These are phyloP conservation scores for Lanistes nyassanus DNA, from an alignment of 1,140 invertebrate species.

Conservation along the genomic window DNA sequence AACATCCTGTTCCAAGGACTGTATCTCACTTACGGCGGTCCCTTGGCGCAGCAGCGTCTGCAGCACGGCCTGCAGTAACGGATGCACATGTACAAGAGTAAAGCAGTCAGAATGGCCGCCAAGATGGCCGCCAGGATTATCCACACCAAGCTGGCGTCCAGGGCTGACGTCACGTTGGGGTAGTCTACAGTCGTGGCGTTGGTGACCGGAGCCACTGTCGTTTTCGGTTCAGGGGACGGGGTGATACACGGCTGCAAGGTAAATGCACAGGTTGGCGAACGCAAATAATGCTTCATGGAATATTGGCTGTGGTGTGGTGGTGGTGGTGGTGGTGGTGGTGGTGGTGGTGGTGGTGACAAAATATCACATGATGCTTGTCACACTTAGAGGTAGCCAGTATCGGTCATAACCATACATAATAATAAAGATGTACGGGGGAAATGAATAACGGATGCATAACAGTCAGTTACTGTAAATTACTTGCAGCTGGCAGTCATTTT, in stretches of 20 bases:
- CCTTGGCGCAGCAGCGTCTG: not conserved
- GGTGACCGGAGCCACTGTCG: not conserved
- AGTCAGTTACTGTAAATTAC: too few relatives aligned
- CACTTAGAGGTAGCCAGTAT: too few relatives aligned
- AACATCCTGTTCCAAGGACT: too few relatives aligned
- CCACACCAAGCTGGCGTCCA: constrained; percentile 22
- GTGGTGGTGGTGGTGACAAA: not conserved
- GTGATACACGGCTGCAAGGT: not conserved
- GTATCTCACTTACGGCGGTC: not conserved
- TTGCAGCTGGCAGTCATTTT: too few relatives aligned
- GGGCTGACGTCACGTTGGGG: not conserved
- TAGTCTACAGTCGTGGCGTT: not conserved
- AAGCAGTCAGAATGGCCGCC: not conserved
- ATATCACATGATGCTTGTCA: not conserved
- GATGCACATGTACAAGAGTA: not conserved
- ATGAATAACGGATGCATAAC: too few relatives aligned
- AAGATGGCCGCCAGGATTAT: constrained; percentile 3
- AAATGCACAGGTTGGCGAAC: too few relatives aligned
- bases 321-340: constrained; percentile 11
- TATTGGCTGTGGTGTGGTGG: too few relatives aligned
- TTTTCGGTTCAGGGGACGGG: not conserved
- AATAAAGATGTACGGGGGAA: too few relatives aligned
- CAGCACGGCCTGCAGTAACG: constrained; percentile 7
- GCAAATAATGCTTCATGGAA: too few relatives aligned
- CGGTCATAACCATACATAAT: too few relatives aligned